A percentile compares a stretch with the other conserved stretches of the same genome.
Evolutionary conservation across 2,113 vertebrate species (phyloP).

Genomic region (Hystrix cristata): DNA sequence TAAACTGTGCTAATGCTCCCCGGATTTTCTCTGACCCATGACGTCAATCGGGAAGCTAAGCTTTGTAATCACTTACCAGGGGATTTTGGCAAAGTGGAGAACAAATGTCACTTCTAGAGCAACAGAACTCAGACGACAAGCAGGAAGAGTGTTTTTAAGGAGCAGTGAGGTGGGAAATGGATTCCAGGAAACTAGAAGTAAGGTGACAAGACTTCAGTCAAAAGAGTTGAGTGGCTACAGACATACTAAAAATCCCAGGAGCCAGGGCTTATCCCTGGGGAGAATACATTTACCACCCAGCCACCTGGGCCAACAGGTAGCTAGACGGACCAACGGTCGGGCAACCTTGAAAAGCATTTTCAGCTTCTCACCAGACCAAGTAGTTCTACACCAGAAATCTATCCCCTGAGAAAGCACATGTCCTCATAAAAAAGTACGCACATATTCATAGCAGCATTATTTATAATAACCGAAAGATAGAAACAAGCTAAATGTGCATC

Average conservation of each 20-base stretch:
- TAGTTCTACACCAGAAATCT: not conserved
- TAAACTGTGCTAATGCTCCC: not conserved
- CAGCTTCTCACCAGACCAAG: not conserved
- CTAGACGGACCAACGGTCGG: not conserved
- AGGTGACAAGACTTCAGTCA: not conserved
- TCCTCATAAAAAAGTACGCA: not conserved
- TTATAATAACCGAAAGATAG: not conserved
- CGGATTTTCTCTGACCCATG: not conserved
- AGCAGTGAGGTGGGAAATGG: not conserved
- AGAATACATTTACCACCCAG: not conserved
- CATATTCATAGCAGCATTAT: not conserved
- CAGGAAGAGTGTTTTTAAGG: not conserved
- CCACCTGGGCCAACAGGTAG: not conserved
- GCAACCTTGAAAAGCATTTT: not conserved
- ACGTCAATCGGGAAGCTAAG: constrained; percentile 20
- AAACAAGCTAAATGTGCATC: not conserved
- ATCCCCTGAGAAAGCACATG: not conserved
- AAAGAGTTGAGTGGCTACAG: not conserved
- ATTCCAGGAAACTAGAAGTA: not conserved
- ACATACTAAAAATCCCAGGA: not conserved
- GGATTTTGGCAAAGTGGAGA: not conserved
- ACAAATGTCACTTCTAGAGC: not conserved
- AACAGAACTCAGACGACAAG: not conserved
- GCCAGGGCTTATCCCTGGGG: not conserved
- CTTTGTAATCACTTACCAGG: not conserved